phyloP scores from a whole-genome alignment of 1,140 invertebrate genomes.

The Drosophila lacteicornis region DNA sequence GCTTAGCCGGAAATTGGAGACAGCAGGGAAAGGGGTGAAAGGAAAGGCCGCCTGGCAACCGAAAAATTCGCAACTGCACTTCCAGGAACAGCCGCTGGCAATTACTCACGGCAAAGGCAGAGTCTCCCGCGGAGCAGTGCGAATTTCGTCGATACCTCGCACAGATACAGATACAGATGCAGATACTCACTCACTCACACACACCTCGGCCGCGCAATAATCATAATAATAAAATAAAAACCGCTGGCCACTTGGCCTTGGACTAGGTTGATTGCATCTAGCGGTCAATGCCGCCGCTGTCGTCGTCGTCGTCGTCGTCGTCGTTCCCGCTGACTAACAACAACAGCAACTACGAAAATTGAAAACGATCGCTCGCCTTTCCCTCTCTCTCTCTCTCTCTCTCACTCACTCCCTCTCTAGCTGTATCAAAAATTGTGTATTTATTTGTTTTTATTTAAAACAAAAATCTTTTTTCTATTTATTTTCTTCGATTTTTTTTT shows the following conservation, averaged over 20 bases:
- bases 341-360: slow-evolving; percentile 65
- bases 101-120: slow-evolving; percentile 51
- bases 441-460: slow-evolving; percentile 38
- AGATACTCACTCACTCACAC: slow-evolving; percentile 1
- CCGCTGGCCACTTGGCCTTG: slow-evolving; percentile 83
- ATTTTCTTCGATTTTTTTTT: slow-evolving; percentile 52
- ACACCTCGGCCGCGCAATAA: slow-evolving; percentile 47
- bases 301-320: slow-evolving; percentile 32
- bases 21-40: not conserved
- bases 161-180: slow-evolving; percentile 21
- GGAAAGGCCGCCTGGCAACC: slow-evolving; percentile 30
- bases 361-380: slow-evolving; percentile 66
- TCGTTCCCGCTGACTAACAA: slow-evolving; percentile 44
- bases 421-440: slow-evolving; percentile 26
- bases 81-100: slow-evolving; percentile 22
- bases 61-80: slow-evolving; percentile 26
- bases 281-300: slow-evolving; percentile 75
- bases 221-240: slow-evolving; percentile 70
- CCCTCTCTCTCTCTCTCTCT: slow-evolving; percentile 8
- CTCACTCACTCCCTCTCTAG: slow-evolving; percentile 5
- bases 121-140: slow-evolving; percentile 22
- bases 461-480: slow-evolving; percentile 36
- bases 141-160: slow-evolving; percentile 36
- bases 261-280: slow-evolving; percentile 85
- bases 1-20: slow-evolving; percentile 14